Evolutionary conservation across 2,797 vertebrate genomes (phyloP).

Genomic region (Pygocentrus nattereri): DNA sequence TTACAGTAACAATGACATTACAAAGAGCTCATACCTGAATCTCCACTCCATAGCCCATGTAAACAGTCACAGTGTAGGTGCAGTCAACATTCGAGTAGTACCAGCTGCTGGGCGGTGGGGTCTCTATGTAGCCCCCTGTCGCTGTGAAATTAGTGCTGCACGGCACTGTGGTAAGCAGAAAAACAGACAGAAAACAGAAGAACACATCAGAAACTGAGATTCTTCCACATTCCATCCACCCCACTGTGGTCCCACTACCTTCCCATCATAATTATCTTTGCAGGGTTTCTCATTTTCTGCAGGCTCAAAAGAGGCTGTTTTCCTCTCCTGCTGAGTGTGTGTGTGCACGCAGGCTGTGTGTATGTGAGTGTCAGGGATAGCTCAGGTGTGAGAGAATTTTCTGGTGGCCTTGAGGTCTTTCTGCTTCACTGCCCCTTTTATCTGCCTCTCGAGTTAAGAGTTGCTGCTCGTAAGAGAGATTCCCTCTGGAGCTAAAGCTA

Average conservation of each 20-base stretch:
- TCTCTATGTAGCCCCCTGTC: constrained; percentile 88
- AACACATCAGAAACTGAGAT: constrained; percentile 36
- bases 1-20: background rate
- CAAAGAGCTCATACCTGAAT: constrained; percentile 85
- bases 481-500: constrained; percentile 13
- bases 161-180: constrained; percentile 73
- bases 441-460: constrained; percentile 46
- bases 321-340: constrained; percentile 28
- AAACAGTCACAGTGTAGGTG: constrained; percentile 88
- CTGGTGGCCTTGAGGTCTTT: constrained; percentile 62
- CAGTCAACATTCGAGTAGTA: constrained; percentile 83
- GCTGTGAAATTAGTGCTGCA: constrained; percentile 89
- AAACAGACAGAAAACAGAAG: constrained; percentile 26
- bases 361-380: constrained; percentile 26
- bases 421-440: constrained; percentile 56
- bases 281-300: constrained; percentile 58
- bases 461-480: constrained; percentile 23
- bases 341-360: constrained; percentile 16
- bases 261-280: constrained; percentile 55
- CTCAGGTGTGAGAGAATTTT: constrained; percentile 56
- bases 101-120: constrained; percentile 75
- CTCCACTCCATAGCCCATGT: constrained; percentile 92
- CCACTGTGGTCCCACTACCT: constrained; percentile 34
- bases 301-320: constrained; percentile 60
- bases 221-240: constrained; percentile 24